Evolutionary conservation across 2,113 vertebrate species (phyloP).

Genomic region (Trichomycterus rosablanca): DNA sequence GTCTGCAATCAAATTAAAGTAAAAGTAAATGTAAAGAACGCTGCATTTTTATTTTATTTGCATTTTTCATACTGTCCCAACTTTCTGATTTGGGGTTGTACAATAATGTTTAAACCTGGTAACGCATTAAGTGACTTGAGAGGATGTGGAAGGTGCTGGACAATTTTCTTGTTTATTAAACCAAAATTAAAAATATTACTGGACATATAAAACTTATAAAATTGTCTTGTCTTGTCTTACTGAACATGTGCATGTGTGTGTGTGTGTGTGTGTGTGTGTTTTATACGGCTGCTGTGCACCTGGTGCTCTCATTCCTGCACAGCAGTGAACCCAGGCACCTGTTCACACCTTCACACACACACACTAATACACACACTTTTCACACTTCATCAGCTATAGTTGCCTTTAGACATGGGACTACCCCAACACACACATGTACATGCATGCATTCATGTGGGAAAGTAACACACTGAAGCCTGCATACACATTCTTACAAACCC

Average conservation of each 20-base stretch:
- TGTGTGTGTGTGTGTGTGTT: slow-evolving; percentile 37
- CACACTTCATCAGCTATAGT: slow-evolving; percentile 9
- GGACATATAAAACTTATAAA: too few relatives aligned
- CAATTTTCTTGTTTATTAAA: too few relatives aligned
- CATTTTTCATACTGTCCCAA: too few relatives aligned
- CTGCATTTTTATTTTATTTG: too few relatives aligned
- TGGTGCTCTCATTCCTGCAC: slow-evolving; percentile 67
- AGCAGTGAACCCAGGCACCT: slow-evolving; percentile 69
- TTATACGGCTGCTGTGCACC: slow-evolving; percentile 66
- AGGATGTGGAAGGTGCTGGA: too few relatives aligned
- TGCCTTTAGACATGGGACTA: neutral
- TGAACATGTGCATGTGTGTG: slow-evolving; percentile 45
- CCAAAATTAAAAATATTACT: too few relatives aligned
- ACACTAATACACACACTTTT: slow-evolving; percentile 2
- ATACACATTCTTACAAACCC: slow-evolving; percentile 5
- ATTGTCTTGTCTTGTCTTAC: slow-evolving; percentile 40
- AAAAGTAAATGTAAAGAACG: too few relatives aligned
- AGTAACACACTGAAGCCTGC: neutral
- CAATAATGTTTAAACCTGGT: too few relatives aligned
- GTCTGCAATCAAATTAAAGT: too few relatives aligned
- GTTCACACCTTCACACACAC: slow-evolving; percentile 61
- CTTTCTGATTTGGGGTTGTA: too few relatives aligned
- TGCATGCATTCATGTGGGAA: neutral
- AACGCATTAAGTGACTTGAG: too few relatives aligned
- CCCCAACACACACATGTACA: neutral